Evolutionary conservation across 2,797 vertebrate species (phyloP).

Genomic region (Crenuchus spilurus): DNA sequence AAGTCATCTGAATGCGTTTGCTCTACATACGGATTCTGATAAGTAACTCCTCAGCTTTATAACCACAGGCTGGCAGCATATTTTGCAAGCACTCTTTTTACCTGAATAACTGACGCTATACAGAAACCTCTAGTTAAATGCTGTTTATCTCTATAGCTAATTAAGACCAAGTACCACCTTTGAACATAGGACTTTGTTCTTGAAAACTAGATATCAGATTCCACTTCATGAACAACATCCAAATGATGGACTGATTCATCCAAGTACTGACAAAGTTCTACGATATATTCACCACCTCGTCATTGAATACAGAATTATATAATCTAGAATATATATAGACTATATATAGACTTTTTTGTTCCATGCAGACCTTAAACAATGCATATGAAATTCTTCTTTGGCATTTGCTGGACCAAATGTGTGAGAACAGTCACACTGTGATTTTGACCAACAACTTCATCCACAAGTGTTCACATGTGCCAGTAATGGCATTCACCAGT

Average conservation of each 20-base stretch:
- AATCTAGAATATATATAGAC: too few species aligned
- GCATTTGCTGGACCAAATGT: slow-evolving; percentile 43
- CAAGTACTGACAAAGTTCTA: slow-evolving; percentile 37
- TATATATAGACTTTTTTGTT: too few species aligned
- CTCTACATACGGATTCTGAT: background rate
- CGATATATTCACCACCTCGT: slow-evolving; percentile 11
- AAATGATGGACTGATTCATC: slow-evolving; percentile 39
- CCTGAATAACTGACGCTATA: too few species aligned
- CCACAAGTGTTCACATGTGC: slow-evolving; percentile 48
- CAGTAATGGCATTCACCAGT: slow-evolving; percentile 66
- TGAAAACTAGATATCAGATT: slow-evolving; percentile 4
- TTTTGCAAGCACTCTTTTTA: too few species aligned
- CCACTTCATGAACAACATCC: slow-evolving; percentile 1
- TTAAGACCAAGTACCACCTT: too few species aligned
- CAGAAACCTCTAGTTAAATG: too few species aligned
- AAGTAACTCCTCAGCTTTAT: too few species aligned
- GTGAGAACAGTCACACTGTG: slow-evolving; percentile 60
- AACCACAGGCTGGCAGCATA: slow-evolving; percentile 65
- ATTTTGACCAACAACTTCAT: slow-evolving; percentile 59
- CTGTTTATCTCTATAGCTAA: too few species aligned
- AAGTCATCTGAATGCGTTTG: background rate
- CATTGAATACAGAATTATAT: background rate
- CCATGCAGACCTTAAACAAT: slow-evolving; percentile 44
- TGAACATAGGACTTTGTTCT: too few species aligned
- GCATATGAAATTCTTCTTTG: slow-evolving; percentile 42